Percentiles rank a stretch among this genome's conserved stretches.
Conservation (phyloP, 1,140 invertebrate species). For the Mycetomoellerius zeteki region DNA sequence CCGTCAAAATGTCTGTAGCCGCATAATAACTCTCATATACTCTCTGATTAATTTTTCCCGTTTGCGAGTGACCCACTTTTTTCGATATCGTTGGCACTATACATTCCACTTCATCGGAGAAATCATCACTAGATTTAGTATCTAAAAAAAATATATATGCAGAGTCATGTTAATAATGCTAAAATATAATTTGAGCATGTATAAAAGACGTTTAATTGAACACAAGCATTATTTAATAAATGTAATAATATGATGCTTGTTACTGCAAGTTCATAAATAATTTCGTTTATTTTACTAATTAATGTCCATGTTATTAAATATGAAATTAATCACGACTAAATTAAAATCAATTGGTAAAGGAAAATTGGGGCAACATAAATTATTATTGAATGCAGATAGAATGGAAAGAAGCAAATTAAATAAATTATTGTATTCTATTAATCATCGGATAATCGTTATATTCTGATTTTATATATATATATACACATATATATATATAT, state of each 20-base stretch:
- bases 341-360: not conserved
- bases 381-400: constrained; percentile 80
- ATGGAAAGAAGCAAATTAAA: constrained; percentile 46
- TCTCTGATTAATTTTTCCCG: constrained; percentile 83
- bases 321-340: constrained; percentile 26
- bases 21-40: constrained; percentile 90
- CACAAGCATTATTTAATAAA: constrained; percentile 16
- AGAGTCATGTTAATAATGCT: not conserved
- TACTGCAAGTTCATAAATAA: constrained; percentile 23
- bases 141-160: constrained; percentile 72
- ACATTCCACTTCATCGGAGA: constrained; percentile 75
- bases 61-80: constrained; percentile 75
- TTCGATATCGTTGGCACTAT: constrained; percentile 75
- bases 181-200: not conserved
- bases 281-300: constrained; percentile 28
- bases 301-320: constrained; percentile 36
- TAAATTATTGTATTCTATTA: constrained; percentile 26
- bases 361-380: constrained; percentile 73
- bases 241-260: constrained; percentile 4
- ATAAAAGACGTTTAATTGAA: not conserved
- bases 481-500: too few species aligned
- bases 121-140: constrained; percentile 78
- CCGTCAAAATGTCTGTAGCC: constrained; percentile 91
- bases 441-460: constrained; percentile 6
- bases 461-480: not conserved